Conservation (phyloP, 2,888 invertebrate genomes). For the Herminia tarsipennalis region DNA sequence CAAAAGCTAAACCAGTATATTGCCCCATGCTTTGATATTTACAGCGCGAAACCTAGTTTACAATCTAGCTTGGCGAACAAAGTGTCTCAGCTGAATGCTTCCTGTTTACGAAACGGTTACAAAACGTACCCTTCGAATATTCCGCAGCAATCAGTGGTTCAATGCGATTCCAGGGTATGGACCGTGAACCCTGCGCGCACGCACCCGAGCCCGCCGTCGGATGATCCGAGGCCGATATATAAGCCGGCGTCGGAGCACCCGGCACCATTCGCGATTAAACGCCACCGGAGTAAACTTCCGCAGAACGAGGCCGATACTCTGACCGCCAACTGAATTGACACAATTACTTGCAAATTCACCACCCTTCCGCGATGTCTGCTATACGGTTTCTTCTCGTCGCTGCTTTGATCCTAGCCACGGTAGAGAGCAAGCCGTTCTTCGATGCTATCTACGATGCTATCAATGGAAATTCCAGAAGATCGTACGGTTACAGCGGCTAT, state of each 20-base stretch:
- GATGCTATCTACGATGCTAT: conserved; percentile 79
- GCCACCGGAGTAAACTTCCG: conserved; percentile 76
- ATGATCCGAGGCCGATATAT: conserved; percentile 84
- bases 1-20: conserved; percentile 34
- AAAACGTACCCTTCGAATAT: conserved; percentile 62
- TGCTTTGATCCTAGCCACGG: conserved; percentile 50
- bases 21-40: conserved; percentile 37
- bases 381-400: conserved; percentile 54
- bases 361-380: conserved; percentile 78
- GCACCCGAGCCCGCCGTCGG: conserved; percentile 71
- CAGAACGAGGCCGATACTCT: conserved; percentile 70
- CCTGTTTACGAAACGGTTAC: conserved; percentile 62
- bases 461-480: conserved; percentile 70
- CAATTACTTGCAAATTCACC: conserved; percentile 72
- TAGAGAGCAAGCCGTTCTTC: conserved; percentile 73
- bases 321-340: conserved; percentile 77
- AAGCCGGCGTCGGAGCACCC: conserved; percentile 73
- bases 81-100: conserved; percentile 48
- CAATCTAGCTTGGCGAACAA: conserved; percentile 43
- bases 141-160: conserved; percentile 56
- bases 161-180: conserved; percentile 76
- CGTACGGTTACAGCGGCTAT: conserved; percentile 68
- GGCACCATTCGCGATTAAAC: conserved; percentile 81
- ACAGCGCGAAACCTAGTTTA: conserved; percentile 44
- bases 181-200: conserved; percentile 80